These are phyloP conservation scores for Orchestia grillus DNA, from an alignment of 1,140 invertebrate species.

Conservation along the genomic window DNA sequence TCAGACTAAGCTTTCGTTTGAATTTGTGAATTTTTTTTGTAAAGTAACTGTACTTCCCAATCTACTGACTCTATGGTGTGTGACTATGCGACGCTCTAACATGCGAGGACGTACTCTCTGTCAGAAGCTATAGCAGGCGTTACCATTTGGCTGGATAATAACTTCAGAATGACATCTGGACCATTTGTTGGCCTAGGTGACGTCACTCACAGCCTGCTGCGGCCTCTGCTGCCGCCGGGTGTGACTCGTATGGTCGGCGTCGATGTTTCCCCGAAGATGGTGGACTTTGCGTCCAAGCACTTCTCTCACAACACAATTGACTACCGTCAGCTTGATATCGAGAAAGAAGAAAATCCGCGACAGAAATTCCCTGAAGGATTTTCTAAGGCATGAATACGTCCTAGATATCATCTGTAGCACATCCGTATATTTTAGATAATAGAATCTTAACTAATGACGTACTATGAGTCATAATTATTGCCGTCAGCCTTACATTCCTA, in stretches of 20 bases:
- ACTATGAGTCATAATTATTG: too few relatives aligned
- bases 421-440: too few relatives aligned
- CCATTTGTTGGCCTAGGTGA: conserved; percentile 69
- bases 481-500: too few relatives aligned
- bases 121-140: not conserved
- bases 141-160: not conserved
- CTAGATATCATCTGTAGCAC: too few relatives aligned
- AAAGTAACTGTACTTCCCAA: too few relatives aligned
- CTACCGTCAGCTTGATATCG: conserved; percentile 80
- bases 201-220: conserved; percentile 79
- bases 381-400: conserved; percentile 59
- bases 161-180: not conserved
- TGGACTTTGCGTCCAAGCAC: conserved; percentile 76
- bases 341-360: conserved; percentile 72
- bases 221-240: conserved; percentile 76
- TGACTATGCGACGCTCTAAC: too few relatives aligned
- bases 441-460: too few relatives aligned
- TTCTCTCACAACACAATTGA: conserved; percentile 71
- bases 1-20: too few relatives aligned
- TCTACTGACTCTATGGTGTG: too few relatives aligned
- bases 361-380: conserved; percentile 67
- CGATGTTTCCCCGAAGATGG: conserved; percentile 81
- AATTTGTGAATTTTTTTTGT: too few relatives aligned
- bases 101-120: not conserved
- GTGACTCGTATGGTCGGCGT: conserved; percentile 74